Base-by-base conservation (phyloP, 2,797 vertebrate species). In the Steatocranus sp. region DNA sequence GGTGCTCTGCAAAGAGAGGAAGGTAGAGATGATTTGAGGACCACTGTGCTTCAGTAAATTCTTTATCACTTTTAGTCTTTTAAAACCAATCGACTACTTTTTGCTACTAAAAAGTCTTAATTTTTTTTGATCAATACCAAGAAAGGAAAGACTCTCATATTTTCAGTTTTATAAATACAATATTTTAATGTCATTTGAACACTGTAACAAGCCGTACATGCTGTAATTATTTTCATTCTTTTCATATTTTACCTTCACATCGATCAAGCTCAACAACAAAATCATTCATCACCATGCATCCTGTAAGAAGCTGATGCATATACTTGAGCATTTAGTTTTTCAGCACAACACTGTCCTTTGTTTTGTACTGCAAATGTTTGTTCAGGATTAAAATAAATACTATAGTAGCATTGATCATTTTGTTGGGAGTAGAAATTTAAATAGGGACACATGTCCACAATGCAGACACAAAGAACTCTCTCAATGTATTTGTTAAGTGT, bases 1-100 rank as follows among this genome's bases (percentile, higher is more conserved):
- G 96, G 90, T 99, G 98, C 5, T 98, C 98, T 99, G 93, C 1
- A 68, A 50, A 54, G 25, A 56, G 6, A 63, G 7, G 17, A 73
- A 12, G 17, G 25, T 11, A 32, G 68, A 46, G 68, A 43, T 48
- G 25, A 48, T 5, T 73, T 3, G 17, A 48, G 23, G 6, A n/a
- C 41, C 3, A n/a, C 23, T 27, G 9, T 5, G 14, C 41, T 34
- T 61, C 18, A 34, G 0, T 34, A 34, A 4, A 61, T 34, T 34
- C 25, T 23, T 48, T n/a, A 30, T 32, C 7, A 2, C 0, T 48
- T 70, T 48, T 6, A 48, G 10, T 11, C 66, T 30, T 73, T n/a
- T 48, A 30, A 30, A 46, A 73, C 1, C 25, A 73, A 48, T 18
- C 6, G 2, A 48, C 68, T 7, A 18, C 41, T 46, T 27, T 46